Conservation (phyloP, 2,113 vertebrate genomes). For the Pseudopipra pipra region DNA sequence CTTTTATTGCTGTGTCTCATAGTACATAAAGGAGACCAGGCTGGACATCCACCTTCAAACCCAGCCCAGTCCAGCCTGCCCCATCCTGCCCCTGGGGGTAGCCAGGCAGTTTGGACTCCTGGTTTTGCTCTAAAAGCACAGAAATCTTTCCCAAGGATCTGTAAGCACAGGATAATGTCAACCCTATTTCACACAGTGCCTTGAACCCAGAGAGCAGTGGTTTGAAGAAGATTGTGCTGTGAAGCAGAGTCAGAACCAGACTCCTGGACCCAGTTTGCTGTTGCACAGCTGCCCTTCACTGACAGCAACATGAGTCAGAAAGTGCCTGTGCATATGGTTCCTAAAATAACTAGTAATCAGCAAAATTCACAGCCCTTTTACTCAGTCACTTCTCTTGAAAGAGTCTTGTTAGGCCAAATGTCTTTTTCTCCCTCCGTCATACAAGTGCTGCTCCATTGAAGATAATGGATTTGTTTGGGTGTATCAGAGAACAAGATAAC, state of each 20-base stretch:
- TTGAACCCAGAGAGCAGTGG: neutral
- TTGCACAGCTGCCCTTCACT: conserved; percentile 54
- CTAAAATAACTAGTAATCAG: conserved; percentile 65
- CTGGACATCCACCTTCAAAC: neutral
- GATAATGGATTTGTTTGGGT: conserved; percentile 16
- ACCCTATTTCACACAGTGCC: neutral
- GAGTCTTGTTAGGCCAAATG: conserved; percentile 8
- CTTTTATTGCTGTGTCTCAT: neutral
- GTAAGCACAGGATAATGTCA: neutral
- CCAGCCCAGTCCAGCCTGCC: neutral
- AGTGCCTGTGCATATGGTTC: conserved; percentile 20
- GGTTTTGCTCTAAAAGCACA: neutral
- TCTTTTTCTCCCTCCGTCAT: neutral
- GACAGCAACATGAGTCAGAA: conserved; percentile 60
- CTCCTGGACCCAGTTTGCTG: neutral
- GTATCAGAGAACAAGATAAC: neutral
- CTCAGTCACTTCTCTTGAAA: conserved; percentile 36
- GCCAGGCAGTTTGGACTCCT: neutral
- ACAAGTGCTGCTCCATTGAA: neutral
- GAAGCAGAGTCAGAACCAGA: neutral
- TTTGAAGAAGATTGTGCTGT: neutral
- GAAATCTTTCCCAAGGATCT: neutral
- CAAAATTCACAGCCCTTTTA: conserved; percentile 45
- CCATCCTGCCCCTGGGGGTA: neutral
- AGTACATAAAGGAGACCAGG: neutral